phyloP scores from a whole-genome alignment of 2,888 invertebrate species.

The Bhutanitis thaidina region DNA sequence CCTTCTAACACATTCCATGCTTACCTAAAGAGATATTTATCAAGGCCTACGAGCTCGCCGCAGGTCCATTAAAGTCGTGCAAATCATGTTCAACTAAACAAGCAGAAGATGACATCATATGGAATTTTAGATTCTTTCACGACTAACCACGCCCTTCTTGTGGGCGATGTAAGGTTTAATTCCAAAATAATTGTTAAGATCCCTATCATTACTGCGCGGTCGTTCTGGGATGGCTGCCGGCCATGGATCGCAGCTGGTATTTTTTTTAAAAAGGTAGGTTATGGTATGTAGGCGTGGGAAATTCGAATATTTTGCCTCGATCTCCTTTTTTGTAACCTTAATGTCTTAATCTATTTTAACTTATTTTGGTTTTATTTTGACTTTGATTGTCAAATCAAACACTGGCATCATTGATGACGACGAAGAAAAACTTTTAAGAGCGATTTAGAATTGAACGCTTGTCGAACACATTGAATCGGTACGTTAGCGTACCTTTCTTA shows the following conservation, averaged over 20 bases:
- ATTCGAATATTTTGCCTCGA: constrained; percentile 40
- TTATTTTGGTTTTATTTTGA: neutral
- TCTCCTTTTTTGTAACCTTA: constrained; percentile 44
- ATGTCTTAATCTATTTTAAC: constrained; percentile 48
- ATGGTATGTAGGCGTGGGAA: constrained; percentile 53
- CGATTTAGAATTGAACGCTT: no score
- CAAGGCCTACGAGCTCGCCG: no score
- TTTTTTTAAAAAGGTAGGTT: constrained; percentile 40
- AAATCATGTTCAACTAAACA: constrained; percentile 24
- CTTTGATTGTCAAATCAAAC: neutral
- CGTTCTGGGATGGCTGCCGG: constrained; percentile 59
- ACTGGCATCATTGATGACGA: no score
- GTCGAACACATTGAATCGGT: no score
- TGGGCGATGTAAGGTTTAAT: constrained; percentile 53
- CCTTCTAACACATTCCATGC: no score
- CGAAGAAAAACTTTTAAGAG: no score
- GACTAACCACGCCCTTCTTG: constrained; percentile 40
- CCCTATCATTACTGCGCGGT: constrained; percentile 65
- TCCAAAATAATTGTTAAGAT: constrained; percentile 63
- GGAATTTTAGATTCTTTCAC: constrained; percentile 44
- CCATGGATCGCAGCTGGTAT: constrained; percentile 43
- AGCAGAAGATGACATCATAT: constrained; percentile 43
- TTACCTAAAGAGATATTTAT: no score
- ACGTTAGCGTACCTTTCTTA: no score
- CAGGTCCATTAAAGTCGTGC: neutral